These are phyloP conservation scores for Peromyscus aztecus DNA, from an alignment of 2,797 vertebrate genomes.

Conservation along the genomic window DNA sequence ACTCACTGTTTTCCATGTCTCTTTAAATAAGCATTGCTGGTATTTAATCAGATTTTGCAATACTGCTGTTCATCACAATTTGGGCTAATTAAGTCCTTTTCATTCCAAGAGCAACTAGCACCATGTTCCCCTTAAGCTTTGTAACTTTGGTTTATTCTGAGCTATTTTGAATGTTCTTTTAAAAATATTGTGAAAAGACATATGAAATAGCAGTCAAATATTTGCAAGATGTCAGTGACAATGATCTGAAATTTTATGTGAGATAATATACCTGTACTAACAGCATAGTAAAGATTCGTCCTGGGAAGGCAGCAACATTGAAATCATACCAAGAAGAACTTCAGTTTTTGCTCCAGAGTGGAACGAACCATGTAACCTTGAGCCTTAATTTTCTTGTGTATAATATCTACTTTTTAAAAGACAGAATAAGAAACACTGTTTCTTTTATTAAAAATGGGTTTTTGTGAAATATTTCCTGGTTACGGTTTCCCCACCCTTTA, in stretches of 20 bases:
- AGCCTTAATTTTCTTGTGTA: neutral
- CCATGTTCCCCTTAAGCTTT: neutral
- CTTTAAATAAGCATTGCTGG: neutral
- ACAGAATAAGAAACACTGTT: neutral
- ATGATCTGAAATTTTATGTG: constrained; percentile 25
- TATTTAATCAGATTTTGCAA: constrained; percentile 1
- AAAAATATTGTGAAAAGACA: neutral
- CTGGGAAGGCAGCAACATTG: neutral
- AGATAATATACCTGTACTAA: neutral
- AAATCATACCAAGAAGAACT: neutral
- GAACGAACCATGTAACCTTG: neutral
- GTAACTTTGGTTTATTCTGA: neutral
- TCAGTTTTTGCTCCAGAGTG: neutral
- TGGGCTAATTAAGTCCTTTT: neutral
- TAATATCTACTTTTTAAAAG: neutral
- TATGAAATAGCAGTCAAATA: neutral
- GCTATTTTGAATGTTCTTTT: neutral
- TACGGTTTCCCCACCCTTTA: neutral
- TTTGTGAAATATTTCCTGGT: neutral
- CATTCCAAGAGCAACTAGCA: neutral
- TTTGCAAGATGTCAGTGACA: neutral
- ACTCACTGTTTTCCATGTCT: neutral
- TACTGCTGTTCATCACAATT: neutral
- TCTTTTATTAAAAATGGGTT: neutral
- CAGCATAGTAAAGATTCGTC: neutral